Evolutionary conservation across 2,113 vertebrate genomes (phyloP).

Genomic region (Oreochromis spilurus): DNA sequence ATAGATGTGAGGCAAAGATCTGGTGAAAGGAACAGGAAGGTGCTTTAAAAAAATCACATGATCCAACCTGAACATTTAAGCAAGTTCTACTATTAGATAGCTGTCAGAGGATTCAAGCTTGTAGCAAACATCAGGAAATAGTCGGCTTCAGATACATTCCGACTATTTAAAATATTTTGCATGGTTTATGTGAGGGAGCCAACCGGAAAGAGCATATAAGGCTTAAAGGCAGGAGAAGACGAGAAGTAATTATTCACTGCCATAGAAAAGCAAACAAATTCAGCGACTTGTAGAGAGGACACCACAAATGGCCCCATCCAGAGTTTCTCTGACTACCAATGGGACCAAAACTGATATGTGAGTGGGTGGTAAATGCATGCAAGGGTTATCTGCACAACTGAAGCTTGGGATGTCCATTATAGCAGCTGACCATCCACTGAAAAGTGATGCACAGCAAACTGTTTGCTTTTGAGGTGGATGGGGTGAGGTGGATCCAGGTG

Average conservation of each 20-base stretch:
- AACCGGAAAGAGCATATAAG: not conserved
- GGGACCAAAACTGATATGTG: not conserved
- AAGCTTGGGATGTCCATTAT: not conserved
- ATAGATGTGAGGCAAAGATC: not conserved
- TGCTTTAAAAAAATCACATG: not conserved
- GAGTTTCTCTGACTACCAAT: not conserved
- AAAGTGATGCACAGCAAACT: not conserved
- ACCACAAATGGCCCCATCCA: not conserved
- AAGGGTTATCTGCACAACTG: not conserved
- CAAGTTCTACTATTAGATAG: not conserved
- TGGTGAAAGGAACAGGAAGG: not conserved
- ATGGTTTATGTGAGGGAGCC: not conserved
- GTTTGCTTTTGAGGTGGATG: not conserved
- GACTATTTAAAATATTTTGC: not conserved
- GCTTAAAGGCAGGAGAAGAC: not conserved
- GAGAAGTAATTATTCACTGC: not conserved
- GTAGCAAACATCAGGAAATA: not conserved
- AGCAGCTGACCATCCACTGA: not conserved
- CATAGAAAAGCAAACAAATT: not conserved
- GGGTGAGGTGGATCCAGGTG: not conserved
- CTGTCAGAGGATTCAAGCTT: not conserved
- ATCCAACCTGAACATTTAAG: not conserved
- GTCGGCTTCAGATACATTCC: rapidly evolving
- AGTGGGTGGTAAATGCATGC: not conserved
- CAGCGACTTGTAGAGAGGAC: not conserved